A percentile compares a stretch with the other conserved stretches of the same genome.
phyloP scores from a whole-genome alignment of 2,888 invertebrate genomes.

The Lampropteryx suffumata region DNA sequence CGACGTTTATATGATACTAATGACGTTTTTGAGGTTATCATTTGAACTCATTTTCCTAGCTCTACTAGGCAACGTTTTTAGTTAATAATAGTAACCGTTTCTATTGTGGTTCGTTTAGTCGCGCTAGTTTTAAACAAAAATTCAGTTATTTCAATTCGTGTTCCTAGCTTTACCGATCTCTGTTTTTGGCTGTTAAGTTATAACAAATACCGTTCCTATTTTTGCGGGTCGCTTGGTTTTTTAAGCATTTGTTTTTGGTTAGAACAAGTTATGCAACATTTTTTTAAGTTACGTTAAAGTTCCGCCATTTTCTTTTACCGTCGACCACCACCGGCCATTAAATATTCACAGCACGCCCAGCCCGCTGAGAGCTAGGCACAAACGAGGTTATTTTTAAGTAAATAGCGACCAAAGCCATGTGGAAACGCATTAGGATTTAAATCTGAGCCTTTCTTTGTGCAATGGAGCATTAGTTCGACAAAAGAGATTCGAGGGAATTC shows the following conservation, averaged over 20 bases:
- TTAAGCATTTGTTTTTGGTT: neutral
- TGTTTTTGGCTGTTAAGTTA: too few species aligned
- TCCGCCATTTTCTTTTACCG: conserved; percentile 2
- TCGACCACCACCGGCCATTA: conserved; percentile 25
- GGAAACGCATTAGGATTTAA: conserved; percentile 29
- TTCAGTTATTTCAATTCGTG: too few species aligned
- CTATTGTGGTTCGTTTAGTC: too few species aligned
- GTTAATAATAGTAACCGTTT: too few species aligned
- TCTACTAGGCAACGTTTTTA: too few species aligned
- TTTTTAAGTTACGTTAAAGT: neutral
- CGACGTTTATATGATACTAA: too few species aligned
- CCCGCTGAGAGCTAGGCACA: conserved; percentile 31
- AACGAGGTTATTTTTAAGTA: conserved; percentile 41
- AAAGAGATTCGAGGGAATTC: conserved; percentile 5
- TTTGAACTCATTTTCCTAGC: too few species aligned
- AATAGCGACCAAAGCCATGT: conserved; percentile 35
- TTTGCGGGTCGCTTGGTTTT: too few species aligned
- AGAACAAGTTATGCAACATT: neutral
- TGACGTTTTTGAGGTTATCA: too few species aligned
- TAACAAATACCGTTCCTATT: too few species aligned
- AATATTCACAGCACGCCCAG: conserved; percentile 36
- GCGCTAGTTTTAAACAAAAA: too few species aligned
- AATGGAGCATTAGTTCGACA: conserved; percentile 10
- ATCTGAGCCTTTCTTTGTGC: conserved; percentile 17
- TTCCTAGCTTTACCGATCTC: too few species aligned